phyloP scores from a whole-genome alignment of 2,113 vertebrate species.

The Atractosteus spatula region DNA sequence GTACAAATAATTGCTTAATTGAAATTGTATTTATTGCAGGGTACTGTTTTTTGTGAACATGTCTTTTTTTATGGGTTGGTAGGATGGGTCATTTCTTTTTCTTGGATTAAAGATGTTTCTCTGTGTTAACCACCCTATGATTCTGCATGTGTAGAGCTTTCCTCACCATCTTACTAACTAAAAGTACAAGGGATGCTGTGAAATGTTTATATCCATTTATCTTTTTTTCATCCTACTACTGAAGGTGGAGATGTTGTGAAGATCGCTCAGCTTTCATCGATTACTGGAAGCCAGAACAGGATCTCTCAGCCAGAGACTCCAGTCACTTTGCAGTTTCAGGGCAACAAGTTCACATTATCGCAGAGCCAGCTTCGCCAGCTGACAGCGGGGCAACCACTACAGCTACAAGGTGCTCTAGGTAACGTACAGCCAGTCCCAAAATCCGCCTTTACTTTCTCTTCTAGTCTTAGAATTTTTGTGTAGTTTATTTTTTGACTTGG shows the following conservation, averaged over 20 bases:
- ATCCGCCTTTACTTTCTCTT: slow-evolving; percentile 15
- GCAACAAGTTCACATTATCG: slow-evolving; percentile 89
- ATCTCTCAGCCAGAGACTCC: slow-evolving; percentile 85
- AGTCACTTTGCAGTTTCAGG: slow-evolving; percentile 89
- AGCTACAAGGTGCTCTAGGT: slow-evolving; percentile 83
- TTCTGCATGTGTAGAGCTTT: slow-evolving; percentile 71
- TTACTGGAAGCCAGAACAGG: slow-evolving; percentile 76
- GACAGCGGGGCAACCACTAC: slow-evolving; percentile 86
- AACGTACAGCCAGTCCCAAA: slow-evolving; percentile 45
- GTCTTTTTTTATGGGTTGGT: slow-evolving; percentile 23
- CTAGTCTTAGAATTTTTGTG: no score
- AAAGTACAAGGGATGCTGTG: neutral
- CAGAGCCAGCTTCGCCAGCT: slow-evolving; percentile 89
- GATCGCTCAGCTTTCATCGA: slow-evolving; percentile 80
- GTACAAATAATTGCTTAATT: slow-evolving; percentile 13
- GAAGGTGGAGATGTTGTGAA: slow-evolving; percentile 86
- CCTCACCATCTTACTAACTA: slow-evolving; percentile 72
- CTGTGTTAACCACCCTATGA: slow-evolving; percentile 60
- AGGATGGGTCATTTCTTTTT: slow-evolving; percentile 30
- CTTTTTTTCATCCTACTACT: slow-evolving; percentile 31
- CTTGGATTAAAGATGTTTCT: slow-evolving; percentile 21
- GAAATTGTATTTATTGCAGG: slow-evolving; percentile 37
- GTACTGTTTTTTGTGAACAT: slow-evolving; percentile 37
- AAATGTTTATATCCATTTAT: slow-evolving; percentile 2
- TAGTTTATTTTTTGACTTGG: no score